These are phyloP conservation scores for Apotomis turbidana DNA, from an alignment of 2,888 invertebrate species.

Conservation along the genomic window DNA sequence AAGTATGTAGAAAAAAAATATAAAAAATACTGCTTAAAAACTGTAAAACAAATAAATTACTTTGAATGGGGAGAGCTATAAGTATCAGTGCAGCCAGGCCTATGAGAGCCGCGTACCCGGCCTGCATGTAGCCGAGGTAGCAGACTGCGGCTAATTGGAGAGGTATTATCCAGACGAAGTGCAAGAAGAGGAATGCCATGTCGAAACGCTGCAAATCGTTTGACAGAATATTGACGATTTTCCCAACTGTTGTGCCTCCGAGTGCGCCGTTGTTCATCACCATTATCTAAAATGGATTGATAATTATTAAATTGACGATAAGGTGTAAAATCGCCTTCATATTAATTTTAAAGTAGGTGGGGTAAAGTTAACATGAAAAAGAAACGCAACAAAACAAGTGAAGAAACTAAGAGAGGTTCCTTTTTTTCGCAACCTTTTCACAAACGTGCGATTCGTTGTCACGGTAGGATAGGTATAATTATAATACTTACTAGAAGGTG, in stretches of 20 bases:
- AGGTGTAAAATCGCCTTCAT: too few species aligned
- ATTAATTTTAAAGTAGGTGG: background rate
- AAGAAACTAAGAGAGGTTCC: too few species aligned
- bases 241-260: constrained; percentile 93
- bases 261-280: constrained; percentile 84
- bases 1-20: too few species aligned
- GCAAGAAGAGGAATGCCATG: constrained; percentile 87
- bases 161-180: constrained; percentile 93
- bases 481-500: too few species aligned
- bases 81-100: constrained; percentile 87
- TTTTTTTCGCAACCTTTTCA: too few species aligned
- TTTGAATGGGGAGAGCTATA: constrained; percentile 90
- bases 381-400: too few species aligned
- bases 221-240: constrained; percentile 93
- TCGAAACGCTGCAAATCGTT: constrained; percentile 95
- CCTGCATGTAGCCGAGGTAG: constrained; percentile 87
- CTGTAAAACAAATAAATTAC: constrained; percentile 61
- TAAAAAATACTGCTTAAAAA: too few species aligned
- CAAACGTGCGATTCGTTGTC: too few species aligned
- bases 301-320: background rate
- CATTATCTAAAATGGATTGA: constrained; percentile 64
- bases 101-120: constrained; percentile 86
- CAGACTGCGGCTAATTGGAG: constrained; percentile 85
- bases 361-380: too few species aligned
- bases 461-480: too few species aligned